Conservation (phyloP, 2,797 vertebrate species). For the Molothrus ater region DNA sequence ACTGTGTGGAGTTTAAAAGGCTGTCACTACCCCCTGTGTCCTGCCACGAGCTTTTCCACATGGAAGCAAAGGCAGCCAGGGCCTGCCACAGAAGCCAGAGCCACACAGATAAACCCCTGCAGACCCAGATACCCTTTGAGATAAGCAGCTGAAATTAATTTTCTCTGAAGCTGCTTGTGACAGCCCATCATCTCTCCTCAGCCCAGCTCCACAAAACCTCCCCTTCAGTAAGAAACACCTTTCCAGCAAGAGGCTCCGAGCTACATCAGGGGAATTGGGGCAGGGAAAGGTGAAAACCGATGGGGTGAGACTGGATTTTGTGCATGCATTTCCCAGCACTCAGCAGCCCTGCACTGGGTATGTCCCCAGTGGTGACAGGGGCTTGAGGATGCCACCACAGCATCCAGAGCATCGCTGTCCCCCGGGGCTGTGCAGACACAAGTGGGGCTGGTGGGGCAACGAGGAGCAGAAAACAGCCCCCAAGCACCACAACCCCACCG, state of each 20-base stretch:
- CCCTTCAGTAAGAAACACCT: not conserved
- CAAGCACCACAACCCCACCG: not conserved
- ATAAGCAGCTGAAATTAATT: conserved; percentile 17
- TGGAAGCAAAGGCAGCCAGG: not conserved
- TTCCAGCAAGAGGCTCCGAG: not conserved
- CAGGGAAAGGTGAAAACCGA: not conserved
- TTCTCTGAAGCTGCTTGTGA: not conserved
- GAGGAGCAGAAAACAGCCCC: not conserved
- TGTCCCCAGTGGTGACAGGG: not conserved
- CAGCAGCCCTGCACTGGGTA: fast-evolving
- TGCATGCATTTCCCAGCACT: not conserved
- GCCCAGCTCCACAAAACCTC: not conserved
- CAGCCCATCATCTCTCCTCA: not conserved
- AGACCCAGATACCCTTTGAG: not conserved
- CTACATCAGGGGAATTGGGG: not conserved
- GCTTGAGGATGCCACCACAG: not conserved
- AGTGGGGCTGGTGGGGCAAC: fast-evolving
- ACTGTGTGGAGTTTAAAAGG: not conserved
- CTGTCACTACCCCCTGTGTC: fast-evolving
- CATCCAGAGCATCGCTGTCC: not conserved
- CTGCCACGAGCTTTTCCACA: not conserved
- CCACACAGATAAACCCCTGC: not conserved
- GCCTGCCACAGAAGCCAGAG: not conserved
- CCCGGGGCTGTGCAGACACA: not conserved
- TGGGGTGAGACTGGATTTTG: not conserved